phyloP scores from a whole-genome alignment of 2,888 invertebrate genomes.

The Drosophila fulvimacula region DNA sequence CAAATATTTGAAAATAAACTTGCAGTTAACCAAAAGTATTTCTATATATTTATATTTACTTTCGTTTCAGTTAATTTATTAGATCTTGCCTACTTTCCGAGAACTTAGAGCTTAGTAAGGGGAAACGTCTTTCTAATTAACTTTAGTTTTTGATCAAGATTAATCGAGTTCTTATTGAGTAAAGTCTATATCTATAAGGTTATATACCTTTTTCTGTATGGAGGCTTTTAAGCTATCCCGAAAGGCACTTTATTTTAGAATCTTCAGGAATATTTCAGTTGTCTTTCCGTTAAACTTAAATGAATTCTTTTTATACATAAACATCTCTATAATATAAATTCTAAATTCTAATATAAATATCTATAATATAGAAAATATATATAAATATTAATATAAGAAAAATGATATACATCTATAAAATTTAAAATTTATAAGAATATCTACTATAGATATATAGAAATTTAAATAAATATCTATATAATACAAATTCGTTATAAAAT shows the following conservation, averaged over 20 bases:
- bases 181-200: too few species aligned
- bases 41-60: conserved; percentile 9
- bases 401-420: too few species aligned
- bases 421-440: too few species aligned
- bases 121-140: background rate
- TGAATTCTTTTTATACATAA: too few species aligned
- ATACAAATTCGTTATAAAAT: background rate
- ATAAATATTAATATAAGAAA: too few species aligned
- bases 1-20: conserved; percentile 15
- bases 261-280: too few species aligned
- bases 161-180: background rate
- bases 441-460: too few species aligned
- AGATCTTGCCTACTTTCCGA: background rate
- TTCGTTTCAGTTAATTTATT: conserved; percentile 6
- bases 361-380: too few species aligned
- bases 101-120: background rate
- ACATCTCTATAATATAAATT: too few species aligned
- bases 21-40: conserved; percentile 21
- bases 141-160: background rate
- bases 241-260: background rate
- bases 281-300: too few species aligned
- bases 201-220: background rate
- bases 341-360: too few species aligned
- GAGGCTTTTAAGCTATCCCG: background rate
- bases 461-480: too few species aligned